Percentiles rank a stretch among this genome's conserved stretches.
phyloP scores from a whole-genome alignment of 2,113 vertebrate species.

The Phalacrocorax carbo region DNA sequence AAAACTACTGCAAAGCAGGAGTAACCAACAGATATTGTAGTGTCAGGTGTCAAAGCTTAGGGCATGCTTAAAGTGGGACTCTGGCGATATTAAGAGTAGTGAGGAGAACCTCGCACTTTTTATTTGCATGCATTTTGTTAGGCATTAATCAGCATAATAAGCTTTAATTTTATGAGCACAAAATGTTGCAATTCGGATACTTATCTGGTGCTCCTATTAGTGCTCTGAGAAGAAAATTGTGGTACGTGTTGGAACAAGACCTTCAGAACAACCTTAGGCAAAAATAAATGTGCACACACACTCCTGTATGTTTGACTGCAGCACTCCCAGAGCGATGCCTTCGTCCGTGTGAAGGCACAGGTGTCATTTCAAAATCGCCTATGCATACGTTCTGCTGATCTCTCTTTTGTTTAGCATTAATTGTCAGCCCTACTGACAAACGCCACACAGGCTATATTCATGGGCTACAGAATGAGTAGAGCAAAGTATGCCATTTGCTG shows the following conservation, averaged over 20 bases:
- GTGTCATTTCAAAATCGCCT: not conserved
- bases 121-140: not conserved
- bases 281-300: not conserved
- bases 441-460: not conserved
- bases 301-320: not conserved
- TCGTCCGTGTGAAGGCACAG: not conserved
- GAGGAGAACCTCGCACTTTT: not conserved
- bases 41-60: not conserved
- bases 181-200: slow-evolving; percentile 36
- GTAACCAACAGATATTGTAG: not conserved
- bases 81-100: not conserved
- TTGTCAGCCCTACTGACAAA: not conserved
- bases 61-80: not conserved
- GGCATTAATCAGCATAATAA: slow-evolving; percentile 39
- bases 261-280: not conserved
- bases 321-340: not conserved
- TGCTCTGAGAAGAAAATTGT: not conserved
- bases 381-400: not conserved
- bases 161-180: slow-evolving; percentile 60
- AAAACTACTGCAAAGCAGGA: not conserved
- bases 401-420: not conserved
- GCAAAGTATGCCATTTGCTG: fast-evolving
- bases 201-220: slow-evolving; percentile 30
- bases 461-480: not conserved
- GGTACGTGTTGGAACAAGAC: not conserved